Evolutionary conservation across 2,888 invertebrate species (phyloP).

Genomic region (Amphipyra tragopoginis): DNA sequence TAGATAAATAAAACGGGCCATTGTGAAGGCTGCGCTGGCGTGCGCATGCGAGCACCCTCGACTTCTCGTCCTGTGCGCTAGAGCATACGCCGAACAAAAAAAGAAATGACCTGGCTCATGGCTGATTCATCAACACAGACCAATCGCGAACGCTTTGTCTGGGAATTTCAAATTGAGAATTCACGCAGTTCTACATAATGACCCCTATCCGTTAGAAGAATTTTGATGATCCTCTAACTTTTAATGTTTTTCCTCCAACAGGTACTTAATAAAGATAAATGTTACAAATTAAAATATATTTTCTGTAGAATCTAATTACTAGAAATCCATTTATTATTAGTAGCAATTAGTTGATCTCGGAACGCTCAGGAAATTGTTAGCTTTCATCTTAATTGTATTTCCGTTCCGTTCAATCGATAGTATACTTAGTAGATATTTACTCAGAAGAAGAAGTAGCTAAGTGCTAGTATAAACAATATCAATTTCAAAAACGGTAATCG

Average conservation of each 20-base stretch:
- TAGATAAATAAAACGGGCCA: conserved; percentile 82
- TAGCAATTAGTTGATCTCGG: conserved; percentile 19
- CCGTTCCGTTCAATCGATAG: conserved; percentile 17
- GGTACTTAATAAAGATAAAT: background rate
- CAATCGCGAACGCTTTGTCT: conserved; percentile 47
- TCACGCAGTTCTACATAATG: conserved; percentile 41
- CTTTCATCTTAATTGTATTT: conserved; percentile 37
- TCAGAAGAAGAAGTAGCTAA: conserved; percentile 10
- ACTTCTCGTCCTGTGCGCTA: conserved; percentile 42
- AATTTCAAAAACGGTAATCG: conserved; percentile 36
- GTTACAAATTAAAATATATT: background rate
- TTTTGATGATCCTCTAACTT: conserved; percentile 21
- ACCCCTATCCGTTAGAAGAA: conserved; percentile 40
- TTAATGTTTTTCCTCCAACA: conserved; percentile 10
- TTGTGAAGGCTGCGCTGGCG: conserved; percentile 73
- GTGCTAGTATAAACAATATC: conserved; percentile 23
- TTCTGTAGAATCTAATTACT: conserved; percentile 10
- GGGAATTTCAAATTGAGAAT: conserved; percentile 55
- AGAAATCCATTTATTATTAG: conserved; percentile 18
- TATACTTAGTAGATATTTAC: background rate
- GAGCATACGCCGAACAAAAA: conserved; percentile 46
- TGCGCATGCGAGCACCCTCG: conserved; percentile 57
- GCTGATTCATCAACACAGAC: conserved; percentile 56
- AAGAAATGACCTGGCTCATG: conserved; percentile 46
- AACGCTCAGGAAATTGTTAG: conserved; percentile 29